phyloP scores from a whole-genome alignment of 2,113 vertebrate species.

The Pandion haliaetus region DNA sequence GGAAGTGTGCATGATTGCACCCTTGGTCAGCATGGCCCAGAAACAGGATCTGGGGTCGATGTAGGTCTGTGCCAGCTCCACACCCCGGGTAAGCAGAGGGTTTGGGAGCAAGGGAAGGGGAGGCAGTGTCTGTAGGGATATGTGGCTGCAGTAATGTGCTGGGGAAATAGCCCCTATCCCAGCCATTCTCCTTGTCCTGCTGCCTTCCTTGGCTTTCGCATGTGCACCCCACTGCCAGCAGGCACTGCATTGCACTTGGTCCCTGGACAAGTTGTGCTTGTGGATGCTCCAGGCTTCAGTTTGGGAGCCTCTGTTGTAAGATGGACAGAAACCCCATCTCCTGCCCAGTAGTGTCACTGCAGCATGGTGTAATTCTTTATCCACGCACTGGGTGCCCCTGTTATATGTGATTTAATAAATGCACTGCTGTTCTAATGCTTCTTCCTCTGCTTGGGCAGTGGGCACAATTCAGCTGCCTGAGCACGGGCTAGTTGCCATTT shows the following conservation, averaged over 20 bases:
- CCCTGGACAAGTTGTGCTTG: background rate
- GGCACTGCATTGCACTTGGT: background rate
- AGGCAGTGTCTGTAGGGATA: background rate
- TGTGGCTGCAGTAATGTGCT: fast-evolving
- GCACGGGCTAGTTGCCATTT: background rate
- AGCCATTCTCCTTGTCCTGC: background rate
- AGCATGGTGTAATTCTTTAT: background rate
- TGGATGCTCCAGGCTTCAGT: background rate
- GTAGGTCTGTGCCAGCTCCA: background rate
- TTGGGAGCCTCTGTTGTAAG: background rate
- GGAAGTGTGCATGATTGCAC: slow-evolving; percentile 46
- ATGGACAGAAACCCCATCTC: background rate
- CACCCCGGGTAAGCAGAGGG: background rate
- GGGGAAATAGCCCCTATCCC: background rate
- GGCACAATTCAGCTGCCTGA: background rate
- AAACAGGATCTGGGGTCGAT: background rate
- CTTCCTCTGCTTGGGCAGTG: background rate
- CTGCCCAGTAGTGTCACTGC: background rate
- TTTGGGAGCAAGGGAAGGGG: background rate
- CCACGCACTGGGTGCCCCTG: background rate
- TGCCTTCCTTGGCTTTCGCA: background rate
- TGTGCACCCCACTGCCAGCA: background rate
- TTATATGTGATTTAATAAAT: background rate
- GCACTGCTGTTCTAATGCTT: background rate
- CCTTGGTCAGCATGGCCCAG: background rate